Evolutionary conservation across 2,888 invertebrate genomes (phyloP).

Genomic region (Dorcus hopei): DNA sequence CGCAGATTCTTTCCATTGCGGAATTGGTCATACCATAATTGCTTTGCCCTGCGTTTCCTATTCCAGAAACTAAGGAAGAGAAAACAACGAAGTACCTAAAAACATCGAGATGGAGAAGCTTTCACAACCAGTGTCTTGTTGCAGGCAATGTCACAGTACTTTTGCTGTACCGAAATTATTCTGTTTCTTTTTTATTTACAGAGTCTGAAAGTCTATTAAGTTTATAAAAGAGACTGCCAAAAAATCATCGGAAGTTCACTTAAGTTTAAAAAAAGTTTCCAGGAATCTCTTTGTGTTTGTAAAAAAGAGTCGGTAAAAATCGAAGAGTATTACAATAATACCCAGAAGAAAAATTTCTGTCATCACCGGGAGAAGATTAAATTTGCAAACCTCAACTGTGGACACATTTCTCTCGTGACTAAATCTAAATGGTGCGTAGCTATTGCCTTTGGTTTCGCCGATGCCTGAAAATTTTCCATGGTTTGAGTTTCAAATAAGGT

Average conservation of each 20-base stretch:
- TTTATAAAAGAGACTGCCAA: no score
- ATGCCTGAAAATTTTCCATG: slow-evolving; percentile 62
- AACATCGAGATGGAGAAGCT: background rate
- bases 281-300: background rate
- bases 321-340: no score
- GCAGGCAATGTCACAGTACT: no score
- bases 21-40: slow-evolving; percentile 91
- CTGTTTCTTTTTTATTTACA: no score
- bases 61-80: slow-evolving; percentile 87
- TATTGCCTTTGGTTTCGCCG: slow-evolving; percentile 72
- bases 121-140: no score
- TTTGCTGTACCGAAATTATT: no score
- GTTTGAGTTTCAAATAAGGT: slow-evolving; percentile 75
- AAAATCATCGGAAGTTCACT: no score
- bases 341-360: no score
- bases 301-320: no score
- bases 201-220: no score
- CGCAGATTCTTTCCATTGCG: slow-evolving; percentile 84
- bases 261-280: background rate
- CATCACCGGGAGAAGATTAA: no score
- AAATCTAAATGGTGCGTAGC: slow-evolving; percentile 77
- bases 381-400: slow-evolving; percentile 44
- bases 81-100: slow-evolving; percentile 74
- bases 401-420: slow-evolving; percentile 58
- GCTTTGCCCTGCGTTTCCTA: slow-evolving; percentile 88